phyloP scores from a whole-genome alignment of 2,888 invertebrate genomes.

The Bombylius discolor region DNA sequence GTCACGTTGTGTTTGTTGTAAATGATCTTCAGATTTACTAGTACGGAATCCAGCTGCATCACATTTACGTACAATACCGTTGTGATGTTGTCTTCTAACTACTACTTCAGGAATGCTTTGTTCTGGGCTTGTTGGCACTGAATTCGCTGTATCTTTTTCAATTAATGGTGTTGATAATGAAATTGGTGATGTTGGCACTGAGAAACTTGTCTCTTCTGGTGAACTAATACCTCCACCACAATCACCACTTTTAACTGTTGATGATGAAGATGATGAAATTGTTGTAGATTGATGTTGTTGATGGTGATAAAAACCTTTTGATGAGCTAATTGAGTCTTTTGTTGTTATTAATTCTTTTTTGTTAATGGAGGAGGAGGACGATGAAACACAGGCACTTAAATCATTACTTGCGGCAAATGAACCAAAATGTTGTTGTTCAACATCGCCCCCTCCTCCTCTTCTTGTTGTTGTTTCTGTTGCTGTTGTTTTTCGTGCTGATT shows the following conservation, averaged over 20 bases:
- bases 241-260: conserved; percentile 34
- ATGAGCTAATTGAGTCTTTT: not conserved
- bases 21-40: conserved; percentile 83
- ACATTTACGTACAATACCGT: conserved; percentile 36
- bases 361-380: conserved; percentile 18
- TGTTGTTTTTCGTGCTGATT: conserved; percentile 14
- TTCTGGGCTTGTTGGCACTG: conserved; percentile 59
- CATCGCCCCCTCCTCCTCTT: conserved; percentile 16
- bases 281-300: not conserved
- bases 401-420: conserved; percentile 13
- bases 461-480: conserved; percentile 9
- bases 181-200: conserved; percentile 39
- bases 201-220: conserved; percentile 33
- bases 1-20: conserved; percentile 49
- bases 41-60: conserved; percentile 65
- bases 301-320: not conserved
- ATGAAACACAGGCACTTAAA: conserved; percentile 19
- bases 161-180: conserved; percentile 36
- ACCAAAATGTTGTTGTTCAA: conserved; percentile 6
- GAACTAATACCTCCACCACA: conserved; percentile 24
- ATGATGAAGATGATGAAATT: conserved; percentile 30
- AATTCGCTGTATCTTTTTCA: conserved; percentile 40
- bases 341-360: not conserved
- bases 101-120: conserved; percentile 29
- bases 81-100: conserved; percentile 35